Percentiles rank a stretch among this genome's conserved stretches.
Evolutionary conservation across 1,140 invertebrate genomes (phyloP).

Genomic region (Acromyrmex charruanus): DNA sequence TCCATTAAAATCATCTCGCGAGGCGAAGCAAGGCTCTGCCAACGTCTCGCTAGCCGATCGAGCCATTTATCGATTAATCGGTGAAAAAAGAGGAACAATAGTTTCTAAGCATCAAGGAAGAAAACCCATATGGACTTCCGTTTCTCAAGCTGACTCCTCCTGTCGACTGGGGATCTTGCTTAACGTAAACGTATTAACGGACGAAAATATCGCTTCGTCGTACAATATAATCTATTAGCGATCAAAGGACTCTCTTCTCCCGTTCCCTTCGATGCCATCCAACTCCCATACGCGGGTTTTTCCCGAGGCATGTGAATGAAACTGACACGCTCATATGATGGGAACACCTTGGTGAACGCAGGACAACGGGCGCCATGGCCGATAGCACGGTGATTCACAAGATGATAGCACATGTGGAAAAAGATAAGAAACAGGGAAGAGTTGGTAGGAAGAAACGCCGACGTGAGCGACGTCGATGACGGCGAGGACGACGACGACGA

Average conservation of each 20-base stretch:
- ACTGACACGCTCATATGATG: slow-evolving; percentile 66
- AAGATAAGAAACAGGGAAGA: slow-evolving; percentile 50
- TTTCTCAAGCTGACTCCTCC: background rate
- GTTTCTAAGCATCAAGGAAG: background rate
- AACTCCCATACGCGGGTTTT: slow-evolving; percentile 26
- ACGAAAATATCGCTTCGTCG: slow-evolving; percentile 29
- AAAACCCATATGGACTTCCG: slow-evolving; percentile 16
- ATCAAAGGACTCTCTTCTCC: slow-evolving; percentile 24
- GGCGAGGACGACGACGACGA: background rate
- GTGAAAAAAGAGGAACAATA: background rate
- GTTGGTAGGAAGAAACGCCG: background rate
- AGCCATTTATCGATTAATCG: slow-evolving; percentile 34
- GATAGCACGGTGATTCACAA: slow-evolving; percentile 67
- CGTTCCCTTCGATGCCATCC: background rate
- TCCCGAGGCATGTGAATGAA: slow-evolving; percentile 62
- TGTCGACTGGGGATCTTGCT: background rate
- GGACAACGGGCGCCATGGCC: slow-evolving; percentile 51
- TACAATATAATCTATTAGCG: slow-evolving; percentile 64
- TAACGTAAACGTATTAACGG: slow-evolving; percentile 39
- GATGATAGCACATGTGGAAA: slow-evolving; percentile 60
- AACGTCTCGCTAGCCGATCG: slow-evolving; percentile 9
- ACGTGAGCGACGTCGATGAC: slow-evolving; percentile 18
- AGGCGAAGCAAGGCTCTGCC: background rate
- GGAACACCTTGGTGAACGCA: slow-evolving; percentile 42
- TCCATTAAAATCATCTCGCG: slow-evolving; percentile 22